Base-by-base conservation (phyloP, 2,888 invertebrate genomes). In the Pterostichus niger region DNA sequence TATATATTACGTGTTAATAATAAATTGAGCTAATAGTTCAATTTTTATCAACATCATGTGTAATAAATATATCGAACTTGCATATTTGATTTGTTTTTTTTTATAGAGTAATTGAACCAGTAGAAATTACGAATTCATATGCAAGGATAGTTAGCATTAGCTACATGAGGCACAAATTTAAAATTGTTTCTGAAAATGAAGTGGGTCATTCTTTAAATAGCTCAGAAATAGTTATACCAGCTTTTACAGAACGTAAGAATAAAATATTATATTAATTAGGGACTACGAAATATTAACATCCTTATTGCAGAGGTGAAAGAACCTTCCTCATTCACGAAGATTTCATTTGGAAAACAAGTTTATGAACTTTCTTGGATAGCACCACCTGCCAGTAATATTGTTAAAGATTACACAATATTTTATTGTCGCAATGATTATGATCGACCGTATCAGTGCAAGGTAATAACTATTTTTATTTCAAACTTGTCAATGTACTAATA, bases 361-460 rank as follows among this genome's bases (percentile, higher is more conserved):
- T 96, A 95, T 88, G 94, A 95, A 87, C 88, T 96, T 9, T 94
- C 94, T 7, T 96, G 97, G 97, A 92, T 92, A 85, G 91, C 92
- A 31, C 93, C 95, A 0, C 84, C 87, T n/a, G 87, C 90, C 76
- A 44, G 15, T 17, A 71, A 44, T 17, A 85, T 85, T 0, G 88
- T 94, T 31, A 91, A 91, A 33, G 94, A 94, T 88, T 97, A 96
- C 86, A 97, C 97, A 0, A 92, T 97, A 17, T 97, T 96, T 89
- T 96, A 96, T 96, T 90, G 90, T 84, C 85, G 86, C 4, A 87
- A 88, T 83, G 86, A 87, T 11, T 86, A 86, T 83, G 89, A 89
- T 61, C 84, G 89, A 15, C 89, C 89, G 1, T 87, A 87, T 85
- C 89, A 88, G 84, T 89, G 90, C 86, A 87, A 86, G 68, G 91